Evolutionary conservation across 2,113 vertebrate genomes (phyloP), one percentile per base, ranked within the genome.

Genomic region (Cavia porcellus): DNA sequence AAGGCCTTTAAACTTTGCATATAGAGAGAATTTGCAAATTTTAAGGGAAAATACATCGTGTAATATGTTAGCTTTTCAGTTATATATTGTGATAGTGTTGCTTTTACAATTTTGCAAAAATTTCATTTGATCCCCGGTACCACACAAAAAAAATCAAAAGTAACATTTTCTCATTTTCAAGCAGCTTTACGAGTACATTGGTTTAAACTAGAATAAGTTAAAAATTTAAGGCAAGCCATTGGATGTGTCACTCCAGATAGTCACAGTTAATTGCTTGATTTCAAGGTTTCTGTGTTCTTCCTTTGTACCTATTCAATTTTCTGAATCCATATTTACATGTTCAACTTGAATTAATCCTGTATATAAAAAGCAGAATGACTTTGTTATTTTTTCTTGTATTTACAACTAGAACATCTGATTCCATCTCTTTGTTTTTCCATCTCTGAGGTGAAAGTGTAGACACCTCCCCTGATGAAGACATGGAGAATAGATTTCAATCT

Each of bases 91-190:
- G 32, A 79, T 81, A n/a, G 32, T 64, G 47, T 25, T 89, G 22
- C 11, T 55, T 84, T 88, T 30, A 42, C 83, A 3, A 42, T 59
- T 75, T 64, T 35, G 8, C 20, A 74, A 30, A 70, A 70, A 19
- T 55, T 85, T 86, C 32, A 61, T 47, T 77, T 17, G 19, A 77
- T 50, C 13, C 74, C 24, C 74, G 61, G 57, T 42, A 61, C 20
- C 35, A 70, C 2, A 14, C 55, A 75, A 62, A 89, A 66, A 32
- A 80, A 3, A 47, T 95, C 57, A 42, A 22, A 85, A 81, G 52
- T 35, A 83, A 86, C 24, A 7, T 86, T 94, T 92, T 86, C 30
- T 75, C 22, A 5, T 70, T 97, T 83, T 89, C 22, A 88, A 92
- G n/a, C n/a, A n/a, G n/a, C n/a, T n/a, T n/a, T n/a, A n/a, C n/a